Conservation (phyloP, 2,797 vertebrate species). For the Eulemur mongoz region DNA sequence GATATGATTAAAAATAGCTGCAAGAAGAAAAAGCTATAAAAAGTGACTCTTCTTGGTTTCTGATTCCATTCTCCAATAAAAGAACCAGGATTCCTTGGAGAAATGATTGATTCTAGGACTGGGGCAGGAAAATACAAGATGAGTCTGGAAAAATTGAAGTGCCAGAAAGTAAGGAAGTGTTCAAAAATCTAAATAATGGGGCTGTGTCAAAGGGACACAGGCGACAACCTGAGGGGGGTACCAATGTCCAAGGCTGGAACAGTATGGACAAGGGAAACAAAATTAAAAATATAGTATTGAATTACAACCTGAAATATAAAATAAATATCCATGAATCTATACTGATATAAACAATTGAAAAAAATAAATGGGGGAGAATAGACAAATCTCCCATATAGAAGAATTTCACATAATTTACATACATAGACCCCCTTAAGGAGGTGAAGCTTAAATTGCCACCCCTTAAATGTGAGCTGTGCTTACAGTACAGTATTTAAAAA, state of each 20-base stretch:
- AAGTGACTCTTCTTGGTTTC: neutral
- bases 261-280: neutral
- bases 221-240: neutral
- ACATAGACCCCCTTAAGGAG: neutral
- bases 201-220: neutral
- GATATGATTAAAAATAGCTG: slow-evolving; percentile 8
- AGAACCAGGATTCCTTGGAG: neutral
- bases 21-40: neutral
- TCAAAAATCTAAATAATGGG: neutral
- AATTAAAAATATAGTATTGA: neutral
- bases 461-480: neutral
- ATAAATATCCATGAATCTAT: neutral
- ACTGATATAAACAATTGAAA: neutral
- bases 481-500: neutral
- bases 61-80: neutral
- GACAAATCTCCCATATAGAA: neutral
- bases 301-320: slow-evolving; percentile 23
- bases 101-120: neutral
- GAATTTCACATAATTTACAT: neutral
- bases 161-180: neutral
- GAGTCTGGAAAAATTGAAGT: neutral
- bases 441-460: neutral
- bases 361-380: neutral
- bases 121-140: neutral
- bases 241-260: neutral